Conservation (phyloP, 2,888 invertebrate genomes). For the Cheilosia scutellata region DNA sequence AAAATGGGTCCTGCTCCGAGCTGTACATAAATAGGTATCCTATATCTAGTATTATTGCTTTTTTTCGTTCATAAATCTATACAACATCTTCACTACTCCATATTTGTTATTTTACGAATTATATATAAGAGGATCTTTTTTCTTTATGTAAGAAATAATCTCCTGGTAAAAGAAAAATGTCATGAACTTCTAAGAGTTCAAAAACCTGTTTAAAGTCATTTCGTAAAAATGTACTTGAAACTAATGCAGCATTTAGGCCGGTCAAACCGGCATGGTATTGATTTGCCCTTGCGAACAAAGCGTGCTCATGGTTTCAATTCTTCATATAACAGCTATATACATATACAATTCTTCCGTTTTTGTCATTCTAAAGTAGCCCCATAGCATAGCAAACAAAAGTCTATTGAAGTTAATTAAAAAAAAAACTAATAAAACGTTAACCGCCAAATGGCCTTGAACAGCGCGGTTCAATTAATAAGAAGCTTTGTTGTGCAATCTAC, state of each 20-base stretch:
- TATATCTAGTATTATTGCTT: no score
- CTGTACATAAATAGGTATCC: no score
- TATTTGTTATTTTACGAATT: no score
- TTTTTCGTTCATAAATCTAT: no score
- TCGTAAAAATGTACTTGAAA: no score
- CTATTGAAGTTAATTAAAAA: neutral
- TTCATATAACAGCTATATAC: neutral
- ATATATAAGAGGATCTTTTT: no score
- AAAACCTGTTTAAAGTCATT: no score
- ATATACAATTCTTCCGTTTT: constrained; percentile 28
- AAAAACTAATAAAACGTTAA: neutral
- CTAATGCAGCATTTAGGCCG: neutral
- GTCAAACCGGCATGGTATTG: constrained; percentile 19
- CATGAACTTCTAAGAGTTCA: no score
- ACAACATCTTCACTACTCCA: no score
- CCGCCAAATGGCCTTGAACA: constrained; percentile 42
- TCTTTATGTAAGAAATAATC: no score
- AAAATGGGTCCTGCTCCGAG: no score
- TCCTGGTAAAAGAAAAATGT: no score
- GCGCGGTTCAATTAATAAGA: constrained; percentile 30
- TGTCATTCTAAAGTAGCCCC: neutral
- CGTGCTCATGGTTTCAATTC: constrained; percentile 12
- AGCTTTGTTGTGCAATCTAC: constrained; percentile 26
- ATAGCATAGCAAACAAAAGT: neutral
- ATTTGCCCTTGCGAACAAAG: constrained; percentile 24